Base-by-base conservation (phyloP, 2,888 invertebrate genomes). In the Stenolophus ochropezus region DNA sequence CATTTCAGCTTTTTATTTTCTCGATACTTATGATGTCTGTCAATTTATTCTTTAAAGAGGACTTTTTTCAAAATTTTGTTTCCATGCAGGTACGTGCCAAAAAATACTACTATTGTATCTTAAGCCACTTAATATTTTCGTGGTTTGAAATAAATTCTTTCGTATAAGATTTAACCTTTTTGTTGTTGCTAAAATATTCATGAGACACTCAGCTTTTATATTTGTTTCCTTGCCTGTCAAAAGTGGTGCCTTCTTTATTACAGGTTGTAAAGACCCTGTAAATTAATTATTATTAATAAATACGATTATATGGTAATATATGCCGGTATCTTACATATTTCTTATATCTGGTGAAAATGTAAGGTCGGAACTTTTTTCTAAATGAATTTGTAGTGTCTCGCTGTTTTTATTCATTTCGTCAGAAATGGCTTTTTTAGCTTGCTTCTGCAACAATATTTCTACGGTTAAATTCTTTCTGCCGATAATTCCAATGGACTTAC, bases 181-280 rank as follows among this genome's bases (percentile, higher is more conserved):
- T 21, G 20, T 21, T 2, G 23, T 21, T 5, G 61, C 61, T 4
- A 61, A 21, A 20, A 61, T 25, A 20, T 25, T 61, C 61, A 61
- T 61, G n/a, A 61, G 6, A 20, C 61, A 61, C 18, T 61, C 61
- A 4, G 61, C 61, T 25, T 23, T 23, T n/a, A 20, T 61, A 61
- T 61, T 61, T 14, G 61, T 61, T n/a, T 61, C 11, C 4, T 20
- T 61, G 16, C 4, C 21, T 23, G 23, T 20, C 8, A 61, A 25
- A 20, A 16, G n/a, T n/a, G 21, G 8, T 16, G 61, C 23, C 20
- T 61, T 23, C n/a, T 20, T 61, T 16, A 61, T 61, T 1, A 51
- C 3, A 5, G 5, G 14, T 4, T 16, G 16, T n/a, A 51, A n/a
- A n/a, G 51, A 5, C 5, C 51, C 51, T 51, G 3, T 5, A 16